Conservation (phyloP, 2,113 vertebrate species). For the Nesoenas mayeri region DNA sequence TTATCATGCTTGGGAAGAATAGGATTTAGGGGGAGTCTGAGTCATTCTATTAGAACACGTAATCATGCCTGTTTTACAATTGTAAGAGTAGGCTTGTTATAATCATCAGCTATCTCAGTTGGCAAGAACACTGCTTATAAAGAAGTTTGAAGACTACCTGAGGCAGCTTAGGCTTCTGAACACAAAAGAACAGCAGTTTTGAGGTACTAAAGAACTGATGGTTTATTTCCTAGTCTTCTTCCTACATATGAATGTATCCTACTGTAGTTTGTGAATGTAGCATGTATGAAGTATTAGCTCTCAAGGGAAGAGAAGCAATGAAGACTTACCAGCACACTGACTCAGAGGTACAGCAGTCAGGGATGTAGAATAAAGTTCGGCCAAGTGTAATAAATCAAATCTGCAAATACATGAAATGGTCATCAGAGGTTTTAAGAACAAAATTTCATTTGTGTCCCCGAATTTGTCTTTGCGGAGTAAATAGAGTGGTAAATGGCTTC, state of each 20-base stretch:
- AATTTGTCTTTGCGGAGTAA: background rate
- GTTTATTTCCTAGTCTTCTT: background rate
- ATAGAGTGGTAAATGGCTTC: background rate
- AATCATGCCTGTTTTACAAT: background rate
- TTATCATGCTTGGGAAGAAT: conserved; percentile 29
- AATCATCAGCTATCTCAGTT: conserved; percentile 7
- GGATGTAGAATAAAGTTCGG: background rate
- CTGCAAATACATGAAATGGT: background rate
- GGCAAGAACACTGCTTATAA: background rate
- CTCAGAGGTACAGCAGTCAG: background rate
- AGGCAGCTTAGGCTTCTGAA: background rate
- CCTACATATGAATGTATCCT: background rate
- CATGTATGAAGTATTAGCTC: background rate
- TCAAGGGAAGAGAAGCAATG: background rate
- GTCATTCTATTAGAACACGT: conserved; percentile 17
- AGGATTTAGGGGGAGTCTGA: conserved; percentile 28
- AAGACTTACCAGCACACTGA: background rate
- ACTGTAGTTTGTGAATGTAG: background rate
- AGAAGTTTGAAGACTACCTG: conserved; percentile 9
- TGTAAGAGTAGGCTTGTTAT: background rate
- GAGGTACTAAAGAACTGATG: background rate
- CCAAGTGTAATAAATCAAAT: background rate
- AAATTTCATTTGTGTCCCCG: background rate
- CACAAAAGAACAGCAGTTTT: background rate
- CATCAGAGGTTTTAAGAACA: background rate